Conservation (phyloP, 2,888 invertebrate species). For the Drosophila prolongata region DNA sequence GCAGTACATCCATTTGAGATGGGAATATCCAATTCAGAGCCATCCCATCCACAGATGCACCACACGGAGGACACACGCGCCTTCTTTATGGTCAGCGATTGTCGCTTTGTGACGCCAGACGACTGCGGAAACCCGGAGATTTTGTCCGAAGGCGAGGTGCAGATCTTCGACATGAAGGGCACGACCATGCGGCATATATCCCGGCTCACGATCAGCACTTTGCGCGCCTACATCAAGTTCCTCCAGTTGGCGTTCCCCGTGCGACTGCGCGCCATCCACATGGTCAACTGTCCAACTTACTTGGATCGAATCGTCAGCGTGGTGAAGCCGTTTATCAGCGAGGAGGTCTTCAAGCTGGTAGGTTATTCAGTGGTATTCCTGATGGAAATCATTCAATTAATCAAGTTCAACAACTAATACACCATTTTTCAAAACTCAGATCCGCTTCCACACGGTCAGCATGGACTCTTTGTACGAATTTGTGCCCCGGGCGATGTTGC, state of each 20-base stretch:
- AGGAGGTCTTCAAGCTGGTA: conserved; percentile 88
- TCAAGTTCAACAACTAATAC: no score
- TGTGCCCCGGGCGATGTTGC: conserved; percentile 85
- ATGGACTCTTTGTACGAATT: conserved; percentile 87
- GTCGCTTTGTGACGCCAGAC: conserved; percentile 84
- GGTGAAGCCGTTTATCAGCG: conserved; percentile 88
- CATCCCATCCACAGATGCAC: conserved; percentile 84
- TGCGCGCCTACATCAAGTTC: conserved; percentile 78
- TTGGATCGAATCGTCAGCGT: conserved; percentile 87
- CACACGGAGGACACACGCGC: conserved; percentile 88
- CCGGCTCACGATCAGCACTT: conserved; percentile 83
- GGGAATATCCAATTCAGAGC: not conserved
- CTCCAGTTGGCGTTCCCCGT: conserved; percentile 80
- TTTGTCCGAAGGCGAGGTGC: conserved; percentile 87
- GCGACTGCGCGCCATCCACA: conserved; percentile 85
- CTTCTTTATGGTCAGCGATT: conserved; percentile 90
- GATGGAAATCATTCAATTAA: no score
- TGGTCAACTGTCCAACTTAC: conserved; percentile 87
- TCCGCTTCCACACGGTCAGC: conserved; percentile 88
- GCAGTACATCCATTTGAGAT: not conserved
- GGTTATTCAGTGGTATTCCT: conserved; percentile 36
- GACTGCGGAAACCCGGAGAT: conserved; percentile 41
- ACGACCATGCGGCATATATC: conserved; percentile 88
- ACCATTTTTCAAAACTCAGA: conserved; percentile 82
- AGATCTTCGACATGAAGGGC: conserved; percentile 89